These are phyloP conservation scores for Pseudolaguvia tuberculata DNA, from an alignment of 2,113 vertebrate genomes.

Conservation along the genomic window DNA sequence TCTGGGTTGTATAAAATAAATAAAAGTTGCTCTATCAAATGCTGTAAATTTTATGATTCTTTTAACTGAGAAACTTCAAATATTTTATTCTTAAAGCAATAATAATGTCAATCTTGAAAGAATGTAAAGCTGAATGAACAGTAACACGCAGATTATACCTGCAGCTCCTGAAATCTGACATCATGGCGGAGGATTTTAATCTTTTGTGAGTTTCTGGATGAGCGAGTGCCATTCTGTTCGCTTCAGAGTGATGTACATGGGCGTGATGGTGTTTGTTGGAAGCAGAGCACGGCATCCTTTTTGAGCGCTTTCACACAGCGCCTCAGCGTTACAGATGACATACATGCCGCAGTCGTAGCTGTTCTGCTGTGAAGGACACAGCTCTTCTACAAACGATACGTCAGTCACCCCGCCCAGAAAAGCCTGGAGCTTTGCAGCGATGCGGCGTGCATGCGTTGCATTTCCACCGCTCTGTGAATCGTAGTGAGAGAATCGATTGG, in stretches of 20 bases:
- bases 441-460: slow-evolving; percentile 78
- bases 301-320: slow-evolving; percentile 74
- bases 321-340: slow-evolving; percentile 87
- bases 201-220: slow-evolving; percentile 75
- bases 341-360: slow-evolving; percentile 99
- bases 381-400: slow-evolving; percentile 78
- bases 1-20: too few species aligned
- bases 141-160: too few species aligned
- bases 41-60: not conserved
- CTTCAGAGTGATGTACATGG: slow-evolving; percentile 83
- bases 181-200: slow-evolving; percentile 59
- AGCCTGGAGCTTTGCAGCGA: slow-evolving; percentile 77
- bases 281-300: slow-evolving; percentile 61
- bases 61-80: not conserved
- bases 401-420: slow-evolving; percentile 72
- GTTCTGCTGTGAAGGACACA: slow-evolving; percentile 87
- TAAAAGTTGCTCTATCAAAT: too few species aligned
- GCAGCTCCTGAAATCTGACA: slow-evolving; percentile 29
- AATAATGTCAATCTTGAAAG: not conserved
- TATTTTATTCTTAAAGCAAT: not conserved
- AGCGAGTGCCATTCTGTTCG: slow-evolving; percentile 83
- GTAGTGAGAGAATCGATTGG: slow-evolving; percentile 82
- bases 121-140: slow-evolving; percentile 1
- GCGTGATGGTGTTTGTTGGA: slow-evolving; percentile 77
- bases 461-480: slow-evolving; percentile 90